phyloP scores from a whole-genome alignment of 2,113 vertebrate species.

The Lota lota region DNA sequence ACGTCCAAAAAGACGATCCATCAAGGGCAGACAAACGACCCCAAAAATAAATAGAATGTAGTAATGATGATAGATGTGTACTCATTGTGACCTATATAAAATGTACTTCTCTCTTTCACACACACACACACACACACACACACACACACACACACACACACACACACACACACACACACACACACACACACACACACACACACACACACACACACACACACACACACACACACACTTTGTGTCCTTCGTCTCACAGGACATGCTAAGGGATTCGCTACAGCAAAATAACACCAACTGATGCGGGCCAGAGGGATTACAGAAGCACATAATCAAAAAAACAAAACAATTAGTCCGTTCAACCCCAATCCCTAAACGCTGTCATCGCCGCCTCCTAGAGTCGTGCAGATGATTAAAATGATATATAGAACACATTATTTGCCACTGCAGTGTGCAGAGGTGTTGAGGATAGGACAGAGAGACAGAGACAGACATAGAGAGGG shows the following conservation, averaged over 20 bases:
- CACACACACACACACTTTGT: slow-evolving; percentile 27
- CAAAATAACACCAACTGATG: slow-evolving; percentile 50
- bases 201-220: slow-evolving; percentile 31
- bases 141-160: slow-evolving; percentile 2
- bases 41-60: no score
- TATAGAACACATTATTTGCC: neutral
- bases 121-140: neutral
- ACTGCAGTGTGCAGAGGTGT: neutral
- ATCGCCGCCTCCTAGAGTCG: slow-evolving; percentile 1
- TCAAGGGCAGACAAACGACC: neutral
- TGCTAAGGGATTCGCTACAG: slow-evolving; percentile 35
- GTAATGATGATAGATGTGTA: neutral
- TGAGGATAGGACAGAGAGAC: no score
- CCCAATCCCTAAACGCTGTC: slow-evolving; percentile 4
- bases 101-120: no score
- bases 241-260: neutral
- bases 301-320: slow-evolving; percentile 33
- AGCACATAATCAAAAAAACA: slow-evolving; percentile 43
- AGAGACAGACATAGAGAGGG: no score
- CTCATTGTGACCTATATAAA: no score
- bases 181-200: slow-evolving; percentile 19
- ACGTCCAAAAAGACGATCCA: neutral
- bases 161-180: slow-evolving; percentile 13
- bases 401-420: neutral
- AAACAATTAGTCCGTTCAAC: slow-evolving; percentile 43